Evolutionary conservation across 2,888 invertebrate species (phyloP), one percentile per base, ranked within the genome.

Genomic region (Galerucella nymphaeae): DNA sequence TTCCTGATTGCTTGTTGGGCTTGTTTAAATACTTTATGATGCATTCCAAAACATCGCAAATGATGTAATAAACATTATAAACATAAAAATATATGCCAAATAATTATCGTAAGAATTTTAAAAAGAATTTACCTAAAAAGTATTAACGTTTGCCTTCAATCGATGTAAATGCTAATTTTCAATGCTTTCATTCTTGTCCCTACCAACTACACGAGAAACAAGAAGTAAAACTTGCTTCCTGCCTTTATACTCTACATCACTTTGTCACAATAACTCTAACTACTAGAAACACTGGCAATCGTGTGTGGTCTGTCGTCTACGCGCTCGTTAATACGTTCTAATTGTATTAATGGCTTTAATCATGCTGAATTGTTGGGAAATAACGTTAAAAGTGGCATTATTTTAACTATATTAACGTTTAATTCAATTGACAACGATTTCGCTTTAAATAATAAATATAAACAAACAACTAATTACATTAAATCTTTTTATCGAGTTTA

Each of bases 221-320:
- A 42, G 42, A 62, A 42, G 18, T 30, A 63, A 71, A 71, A 68
- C 72, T 72, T 50, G 75, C 75, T 77, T 75, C 76, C 66, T 72
- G 74, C 73, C 62, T 70, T 71, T 74, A 75, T 62, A 70, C 72
- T 75, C 78, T 78, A 78, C 75, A 78, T 79, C 79, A 76, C 79
- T 80, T 80, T 80, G 79, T 80, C 81, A 79, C 78, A 77, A 76
- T 77, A 78, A 79, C 78, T 79, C 67, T 63, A 78, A 79, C 77
- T 77, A 79, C 77, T 77, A 79, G 79, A 42, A 70, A 63, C 48
- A 77, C 80, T 76, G 71, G 78, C 76, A 79, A 79, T 75, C 78
- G 80, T 80, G 82, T 82, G 82, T 81, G 82, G 82, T 82, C 82
- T 76, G 74, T 66, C 77, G 58, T 77, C 70, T 77, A 74, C 77